Conservation (phyloP, 2,797 vertebrate species). For the Capromys pilorides region DNA sequence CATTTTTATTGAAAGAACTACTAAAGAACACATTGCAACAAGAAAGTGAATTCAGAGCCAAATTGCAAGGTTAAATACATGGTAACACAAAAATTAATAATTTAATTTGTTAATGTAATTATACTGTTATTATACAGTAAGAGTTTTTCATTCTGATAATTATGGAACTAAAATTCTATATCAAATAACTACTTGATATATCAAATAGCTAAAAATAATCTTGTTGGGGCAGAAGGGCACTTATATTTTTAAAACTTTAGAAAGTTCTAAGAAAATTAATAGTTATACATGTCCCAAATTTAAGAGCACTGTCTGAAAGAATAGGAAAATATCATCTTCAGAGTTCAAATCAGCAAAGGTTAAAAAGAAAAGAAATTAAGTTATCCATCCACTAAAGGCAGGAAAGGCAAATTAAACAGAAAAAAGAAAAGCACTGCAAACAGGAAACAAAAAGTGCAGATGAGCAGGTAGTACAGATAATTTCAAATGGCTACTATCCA, state of each 20-base stretch:
- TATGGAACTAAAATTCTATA: constrained; percentile 24
- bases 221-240: neutral
- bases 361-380: neutral
- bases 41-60: constrained; percentile 10
- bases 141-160: constrained; percentile 13
- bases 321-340: neutral
- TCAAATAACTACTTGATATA: neutral
- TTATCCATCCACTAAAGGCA: neutral
- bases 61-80: neutral
- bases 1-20: neutral
- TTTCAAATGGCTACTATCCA: neutral
- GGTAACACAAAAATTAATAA: neutral
- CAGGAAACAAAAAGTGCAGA: neutral
- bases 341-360: neutral
- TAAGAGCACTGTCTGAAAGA: neutral
- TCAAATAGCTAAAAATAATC: constrained; percentile 1
- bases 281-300: neutral
- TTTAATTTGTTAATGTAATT: neutral
- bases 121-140: neutral
- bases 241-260: neutral
- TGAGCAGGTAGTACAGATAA: neutral
- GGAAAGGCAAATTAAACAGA: neutral
- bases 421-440: neutral
- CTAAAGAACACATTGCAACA: neutral
- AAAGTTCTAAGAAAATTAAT: constrained; percentile 20